Evolutionary conservation across 2,797 vertebrate genomes (phyloP).

Genomic region (Macropus fuliginosus): DNA sequence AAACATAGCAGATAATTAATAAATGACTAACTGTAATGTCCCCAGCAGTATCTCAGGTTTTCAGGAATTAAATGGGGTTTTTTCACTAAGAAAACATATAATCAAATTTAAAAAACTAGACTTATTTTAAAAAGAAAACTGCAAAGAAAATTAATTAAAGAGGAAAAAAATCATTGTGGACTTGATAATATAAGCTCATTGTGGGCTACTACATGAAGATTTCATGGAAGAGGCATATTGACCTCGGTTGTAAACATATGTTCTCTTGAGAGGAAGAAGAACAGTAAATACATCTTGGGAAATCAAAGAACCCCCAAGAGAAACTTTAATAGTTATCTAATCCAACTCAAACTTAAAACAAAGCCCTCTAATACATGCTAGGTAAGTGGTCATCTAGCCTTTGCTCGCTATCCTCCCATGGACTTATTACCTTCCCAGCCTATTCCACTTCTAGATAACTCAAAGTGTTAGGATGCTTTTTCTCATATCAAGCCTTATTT

Average conservation of each 20-base stretch:
- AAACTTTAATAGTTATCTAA: not conserved
- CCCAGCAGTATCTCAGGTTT: not conserved
- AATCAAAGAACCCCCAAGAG: not conserved
- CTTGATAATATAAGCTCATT: not conserved
- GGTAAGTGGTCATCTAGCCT: not conserved
- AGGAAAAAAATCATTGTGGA: not conserved
- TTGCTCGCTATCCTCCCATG: not conserved
- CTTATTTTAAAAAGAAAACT: not conserved
- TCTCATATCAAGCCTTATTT: not conserved
- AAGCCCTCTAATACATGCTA: not conserved
- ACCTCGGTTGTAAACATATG: not conserved
- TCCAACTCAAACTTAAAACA: not conserved
- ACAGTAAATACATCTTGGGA: not conserved
- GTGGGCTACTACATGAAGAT: not conserved
- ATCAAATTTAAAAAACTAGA: not conserved
- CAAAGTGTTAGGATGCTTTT: not conserved
- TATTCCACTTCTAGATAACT: not conserved
- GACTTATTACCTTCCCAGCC: not conserved
- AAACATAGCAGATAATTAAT: not conserved
- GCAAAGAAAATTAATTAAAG: not conserved
- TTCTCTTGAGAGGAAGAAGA: not conserved
- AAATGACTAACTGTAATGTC: not conserved
- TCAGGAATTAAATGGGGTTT: not conserved
- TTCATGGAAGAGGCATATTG: not conserved
- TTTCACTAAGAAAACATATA: not conserved